phyloP scores from a whole-genome alignment of 2,888 invertebrate species.

The Acanthosoma haemorrhoidale region DNA sequence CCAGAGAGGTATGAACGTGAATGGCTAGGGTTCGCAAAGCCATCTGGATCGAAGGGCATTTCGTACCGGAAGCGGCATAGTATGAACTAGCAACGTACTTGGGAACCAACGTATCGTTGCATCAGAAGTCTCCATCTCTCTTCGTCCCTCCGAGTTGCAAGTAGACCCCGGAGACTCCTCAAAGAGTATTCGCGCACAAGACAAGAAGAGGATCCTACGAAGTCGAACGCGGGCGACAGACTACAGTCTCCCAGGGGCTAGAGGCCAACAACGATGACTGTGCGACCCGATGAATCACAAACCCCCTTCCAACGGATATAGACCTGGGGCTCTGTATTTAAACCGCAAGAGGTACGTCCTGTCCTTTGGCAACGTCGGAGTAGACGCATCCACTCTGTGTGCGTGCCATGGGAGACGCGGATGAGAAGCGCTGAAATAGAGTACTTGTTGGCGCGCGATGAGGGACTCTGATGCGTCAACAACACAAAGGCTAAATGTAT shows the following conservation, averaged over 20 bases:
- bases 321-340: slow-evolving; percentile 3
- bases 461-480: too few species aligned
- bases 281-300: not conserved
- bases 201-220: not conserved
- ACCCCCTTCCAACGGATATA: slow-evolving; percentile 8
- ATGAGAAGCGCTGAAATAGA: too few species aligned
- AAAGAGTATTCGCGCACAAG: too few species aligned
- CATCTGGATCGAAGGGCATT: too few species aligned
- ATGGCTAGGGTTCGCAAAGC: not conserved
- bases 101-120: not conserved
- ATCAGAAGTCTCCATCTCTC: not conserved
- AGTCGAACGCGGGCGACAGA: not conserved
- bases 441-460: too few species aligned
- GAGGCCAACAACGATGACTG: slow-evolving; percentile 2
- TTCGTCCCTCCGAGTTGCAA: too few species aligned
- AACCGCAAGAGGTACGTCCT: slow-evolving; percentile 1
- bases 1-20: not conserved
- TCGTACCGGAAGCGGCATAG: too few species aligned
- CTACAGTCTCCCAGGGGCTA: not conserved
- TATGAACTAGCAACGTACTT: not conserved
- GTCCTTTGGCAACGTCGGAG: not conserved
- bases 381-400: too few species aligned
- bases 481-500: not conserved
- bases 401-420: too few species aligned
- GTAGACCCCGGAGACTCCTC: too few species aligned